phyloP scores from a whole-genome alignment of 2,113 vertebrate genomes.

The Chaetops frenatus region DNA sequence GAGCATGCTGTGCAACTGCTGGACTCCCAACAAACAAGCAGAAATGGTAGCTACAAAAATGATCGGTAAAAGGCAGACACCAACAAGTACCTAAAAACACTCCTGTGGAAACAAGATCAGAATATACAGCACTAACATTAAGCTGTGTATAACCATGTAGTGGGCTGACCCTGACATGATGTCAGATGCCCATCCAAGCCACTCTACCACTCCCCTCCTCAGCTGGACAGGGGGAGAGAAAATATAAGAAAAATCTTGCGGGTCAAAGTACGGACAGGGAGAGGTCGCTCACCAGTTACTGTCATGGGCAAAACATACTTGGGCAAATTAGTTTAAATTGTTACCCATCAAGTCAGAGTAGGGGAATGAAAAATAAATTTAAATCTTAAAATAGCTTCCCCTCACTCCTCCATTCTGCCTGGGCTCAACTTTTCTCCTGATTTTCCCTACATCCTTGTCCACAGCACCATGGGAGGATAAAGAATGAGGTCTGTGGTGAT shows the following conservation, averaged over 20 bases:
- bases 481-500: not conserved
- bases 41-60: not conserved
- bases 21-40: not conserved
- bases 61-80: not conserved
- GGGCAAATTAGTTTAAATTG: not conserved
- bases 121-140: not conserved
- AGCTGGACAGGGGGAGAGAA: not conserved
- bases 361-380: not conserved
- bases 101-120: not conserved
- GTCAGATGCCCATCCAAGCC: not conserved
- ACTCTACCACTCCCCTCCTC: not conserved
- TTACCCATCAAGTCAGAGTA: not conserved
- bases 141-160: not conserved
- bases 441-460: not conserved
- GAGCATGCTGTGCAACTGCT: not conserved
- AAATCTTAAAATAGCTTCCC: not conserved
- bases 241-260: not conserved
- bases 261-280: fast-evolving
- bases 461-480: fast-evolving
- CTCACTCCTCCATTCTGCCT: not conserved
- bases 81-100: not conserved
- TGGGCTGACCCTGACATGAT: not conserved
- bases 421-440: not conserved
- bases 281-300: not conserved
- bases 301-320: not conserved